These are phyloP conservation scores for Netelia fuscicornis DNA, from an alignment of 2,888 invertebrate genomes.

Conservation along the genomic window DNA sequence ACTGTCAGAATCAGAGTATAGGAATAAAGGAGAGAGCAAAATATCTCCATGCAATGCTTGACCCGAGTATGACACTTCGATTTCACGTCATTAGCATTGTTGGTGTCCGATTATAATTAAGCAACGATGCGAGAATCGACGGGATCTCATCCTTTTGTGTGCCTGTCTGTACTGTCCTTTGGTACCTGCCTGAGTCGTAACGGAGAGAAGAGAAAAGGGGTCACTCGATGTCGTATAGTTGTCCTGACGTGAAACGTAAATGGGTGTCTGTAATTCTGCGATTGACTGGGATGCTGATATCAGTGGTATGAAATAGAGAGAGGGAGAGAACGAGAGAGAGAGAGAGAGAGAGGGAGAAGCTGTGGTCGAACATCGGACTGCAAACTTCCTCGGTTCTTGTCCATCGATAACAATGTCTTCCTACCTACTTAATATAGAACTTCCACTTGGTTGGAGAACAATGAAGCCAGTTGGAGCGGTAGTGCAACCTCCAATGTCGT, in stretches of 20 bases:
- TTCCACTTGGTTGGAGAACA: conserved; percentile 53
- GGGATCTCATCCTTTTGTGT: conserved; percentile 4
- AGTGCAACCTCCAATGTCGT: conserved; percentile 23
- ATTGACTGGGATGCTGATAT: conserved; percentile 31
- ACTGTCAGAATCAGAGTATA: conserved; percentile 2
- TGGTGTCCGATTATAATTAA: conserved; percentile 37
- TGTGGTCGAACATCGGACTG: conserved; percentile 33
- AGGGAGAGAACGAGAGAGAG: too few relatives aligned
- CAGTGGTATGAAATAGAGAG: background rate
- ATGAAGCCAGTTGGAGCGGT: conserved; percentile 55
- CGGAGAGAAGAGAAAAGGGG: conserved; percentile 7
- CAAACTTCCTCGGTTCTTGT: conserved; percentile 20
- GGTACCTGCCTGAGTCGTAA: background rate
- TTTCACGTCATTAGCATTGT: conserved; percentile 26
- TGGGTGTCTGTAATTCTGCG: conserved; percentile 21
- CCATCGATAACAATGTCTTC: conserved; percentile 51
- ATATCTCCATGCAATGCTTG: conserved; percentile 1
- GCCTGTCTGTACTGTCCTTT: conserved; percentile 19
- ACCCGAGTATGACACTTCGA: conserved; percentile 23
- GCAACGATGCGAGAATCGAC: conserved; percentile 1
- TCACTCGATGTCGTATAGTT: conserved; percentile 2
- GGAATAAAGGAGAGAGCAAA: background rate
- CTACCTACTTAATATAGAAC: conserved; percentile 52
- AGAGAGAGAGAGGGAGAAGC: conserved; percentile 7
- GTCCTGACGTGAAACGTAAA: conserved; percentile 4